Percentiles rank a stretch among this genome's conserved stretches.
phyloP scores from a whole-genome alignment of 2,113 vertebrate genomes.

The Eurystomus gularis region DNA sequence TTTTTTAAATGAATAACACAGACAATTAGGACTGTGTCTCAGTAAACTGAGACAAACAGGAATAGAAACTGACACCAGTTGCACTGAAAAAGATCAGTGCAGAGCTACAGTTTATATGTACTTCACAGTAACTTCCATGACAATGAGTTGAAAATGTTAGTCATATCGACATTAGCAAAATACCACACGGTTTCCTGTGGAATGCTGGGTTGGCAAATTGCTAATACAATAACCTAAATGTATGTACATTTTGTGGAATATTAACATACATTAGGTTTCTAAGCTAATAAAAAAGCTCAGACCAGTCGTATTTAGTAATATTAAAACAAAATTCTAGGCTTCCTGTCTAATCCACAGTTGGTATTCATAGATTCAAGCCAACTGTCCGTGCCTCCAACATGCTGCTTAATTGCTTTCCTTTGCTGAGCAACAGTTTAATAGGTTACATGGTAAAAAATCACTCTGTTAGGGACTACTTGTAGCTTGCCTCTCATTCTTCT shows the following conservation, averaged over 20 bases:
- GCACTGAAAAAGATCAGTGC: neutral
- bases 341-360: neutral
- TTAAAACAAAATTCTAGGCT: neutral
- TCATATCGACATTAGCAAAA: neutral
- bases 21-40: neutral
- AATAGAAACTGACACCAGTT: neutral
- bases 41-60: neutral
- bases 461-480: neutral
- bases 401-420: neutral
- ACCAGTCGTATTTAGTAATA: neutral
- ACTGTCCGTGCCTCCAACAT: neutral
- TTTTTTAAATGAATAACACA: neutral
- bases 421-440: neutral
- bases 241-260: neutral
- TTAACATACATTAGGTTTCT: neutral
- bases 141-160: neutral
- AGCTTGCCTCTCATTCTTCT: neutral
- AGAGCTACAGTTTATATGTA: neutral
- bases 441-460: neutral
- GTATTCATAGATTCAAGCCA: neutral
- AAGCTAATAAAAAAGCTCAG: neutral
- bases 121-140: neutral
- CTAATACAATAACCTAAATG: neutral
- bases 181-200: neutral
- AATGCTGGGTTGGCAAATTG: neutral